Conservation (phyloP, 1,140 invertebrate species). For the Proctacanthus coquilletti region DNA sequence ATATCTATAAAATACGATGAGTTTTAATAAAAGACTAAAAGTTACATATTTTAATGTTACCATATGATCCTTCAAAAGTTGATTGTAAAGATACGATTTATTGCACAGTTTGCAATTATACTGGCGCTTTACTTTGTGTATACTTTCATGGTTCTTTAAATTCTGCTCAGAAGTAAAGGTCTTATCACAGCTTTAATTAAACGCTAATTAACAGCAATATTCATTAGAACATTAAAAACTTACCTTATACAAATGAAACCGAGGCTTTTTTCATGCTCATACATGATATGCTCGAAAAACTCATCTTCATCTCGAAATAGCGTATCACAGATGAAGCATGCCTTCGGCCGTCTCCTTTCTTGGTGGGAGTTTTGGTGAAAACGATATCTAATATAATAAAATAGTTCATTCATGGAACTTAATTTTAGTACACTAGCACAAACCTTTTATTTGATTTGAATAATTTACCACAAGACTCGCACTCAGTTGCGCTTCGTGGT, state of each 20-base stretch:
- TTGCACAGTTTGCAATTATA: conserved; percentile 14
- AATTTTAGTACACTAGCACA: neutral
- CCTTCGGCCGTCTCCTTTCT: conserved; percentile 17
- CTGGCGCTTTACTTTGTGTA: conserved; percentile 12
- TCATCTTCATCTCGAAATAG: conserved; percentile 17
- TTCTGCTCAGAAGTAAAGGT: conserved; percentile 14
- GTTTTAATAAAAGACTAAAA: neutral
- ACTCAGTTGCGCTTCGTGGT: conserved; percentile 12
- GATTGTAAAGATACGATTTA: conserved; percentile 14
- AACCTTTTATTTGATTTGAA: conserved; percentile 25
- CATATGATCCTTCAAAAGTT: conserved; percentile 14
- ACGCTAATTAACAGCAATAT: neutral
- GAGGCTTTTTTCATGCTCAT: conserved; percentile 16
- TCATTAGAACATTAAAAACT: neutral
- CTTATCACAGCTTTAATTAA: conserved; percentile 18
- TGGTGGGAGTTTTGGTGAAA: conserved; percentile 27
- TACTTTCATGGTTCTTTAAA: conserved; percentile 13
- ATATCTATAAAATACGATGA: conserved; percentile 1
- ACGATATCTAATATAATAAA: conserved; percentile 12
- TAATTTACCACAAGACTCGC: conserved; percentile 18
- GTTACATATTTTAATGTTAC: conserved; percentile 7
- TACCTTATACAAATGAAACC: conserved; percentile 19
- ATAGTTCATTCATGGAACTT: neutral
- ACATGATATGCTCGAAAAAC: conserved; percentile 21
- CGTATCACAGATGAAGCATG: conserved; percentile 18